phyloP scores from a whole-genome alignment of 1,140 invertebrate species.

The Cryptotermes secundus region DNA sequence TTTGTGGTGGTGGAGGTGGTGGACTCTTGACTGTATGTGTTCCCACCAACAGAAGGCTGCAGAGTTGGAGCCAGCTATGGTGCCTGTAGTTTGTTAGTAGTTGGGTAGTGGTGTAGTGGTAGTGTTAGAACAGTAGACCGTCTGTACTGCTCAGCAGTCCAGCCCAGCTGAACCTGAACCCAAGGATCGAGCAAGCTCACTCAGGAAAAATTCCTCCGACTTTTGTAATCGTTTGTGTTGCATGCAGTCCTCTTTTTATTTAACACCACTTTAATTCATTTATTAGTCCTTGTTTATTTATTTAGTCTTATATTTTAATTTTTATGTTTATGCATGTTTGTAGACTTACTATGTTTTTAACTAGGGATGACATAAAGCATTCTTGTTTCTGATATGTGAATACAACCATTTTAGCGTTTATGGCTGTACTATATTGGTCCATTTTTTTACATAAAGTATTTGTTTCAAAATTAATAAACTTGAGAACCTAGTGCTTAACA shows the following conservation, averaged over 20 bases:
- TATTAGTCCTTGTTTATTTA: conserved; percentile 2
- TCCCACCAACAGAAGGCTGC: conserved; percentile 2
- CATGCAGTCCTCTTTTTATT: background rate
- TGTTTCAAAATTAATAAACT: conserved; percentile 14
- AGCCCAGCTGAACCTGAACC: background rate
- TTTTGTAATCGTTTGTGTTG: background rate
- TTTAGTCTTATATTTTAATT: conserved; percentile 9
- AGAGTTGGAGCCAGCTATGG: background rate
- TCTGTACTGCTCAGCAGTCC: conserved; percentile 12
- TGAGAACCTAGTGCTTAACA: background rate
- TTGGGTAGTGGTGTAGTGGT: conserved; percentile 5
- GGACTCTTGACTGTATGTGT: conserved; percentile 2
- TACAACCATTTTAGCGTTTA: background rate
- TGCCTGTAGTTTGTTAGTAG: conserved; percentile 15
- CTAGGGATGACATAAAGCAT: background rate
- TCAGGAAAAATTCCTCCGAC: background rate
- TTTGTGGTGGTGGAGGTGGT: background rate
- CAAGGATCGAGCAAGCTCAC: background rate
- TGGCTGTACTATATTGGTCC: background rate
- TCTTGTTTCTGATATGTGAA: background rate
- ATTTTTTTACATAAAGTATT: background rate
- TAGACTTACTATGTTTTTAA: conserved; percentile 4
- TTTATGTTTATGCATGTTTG: background rate
- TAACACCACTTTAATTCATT: background rate
- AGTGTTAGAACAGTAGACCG: background rate